These are phyloP conservation scores for Neomonachus schauinslandi DNA, from an alignment of 2,113 vertebrate genomes.

Conservation along the genomic window DNA sequence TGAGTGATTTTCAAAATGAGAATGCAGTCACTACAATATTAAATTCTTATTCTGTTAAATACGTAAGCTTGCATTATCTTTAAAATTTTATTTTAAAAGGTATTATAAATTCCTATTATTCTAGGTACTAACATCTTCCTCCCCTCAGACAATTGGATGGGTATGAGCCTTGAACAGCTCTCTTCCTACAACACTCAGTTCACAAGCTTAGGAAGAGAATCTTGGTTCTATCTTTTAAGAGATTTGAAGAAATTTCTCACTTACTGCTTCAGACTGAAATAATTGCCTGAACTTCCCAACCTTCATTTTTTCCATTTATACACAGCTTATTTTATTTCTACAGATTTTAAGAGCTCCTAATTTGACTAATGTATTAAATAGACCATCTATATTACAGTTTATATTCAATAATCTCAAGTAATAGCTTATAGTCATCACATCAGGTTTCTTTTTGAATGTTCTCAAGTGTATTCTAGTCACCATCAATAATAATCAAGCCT, in stretches of 20 bases:
- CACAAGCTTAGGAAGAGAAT: background rate
- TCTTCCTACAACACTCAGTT: background rate
- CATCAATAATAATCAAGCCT: slow-evolving; percentile 25
- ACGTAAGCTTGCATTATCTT: background rate
- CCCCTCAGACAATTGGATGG: background rate
- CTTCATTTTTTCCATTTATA: background rate
- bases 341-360: slow-evolving; percentile 25
- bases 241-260: slow-evolving; percentile 4
- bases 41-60: slow-evolving; percentile 32
- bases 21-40: background rate
- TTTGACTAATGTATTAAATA: slow-evolving; percentile 64
- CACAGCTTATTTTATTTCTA: slow-evolving; percentile 53
- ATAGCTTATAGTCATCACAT: slow-evolving; percentile 45
- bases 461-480: slow-evolving; percentile 22
- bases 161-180: background rate
- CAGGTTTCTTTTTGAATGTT: slow-evolving; percentile 31
- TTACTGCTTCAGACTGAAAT: slow-evolving; percentile 14
- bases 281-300: background rate
- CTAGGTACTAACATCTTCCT: background rate
- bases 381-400: slow-evolving; percentile 45
- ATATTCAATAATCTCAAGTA: slow-evolving; percentile 54
- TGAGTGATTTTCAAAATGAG: background rate
- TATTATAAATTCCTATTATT: background rate
- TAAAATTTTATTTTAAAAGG: slow-evolving; percentile 29
- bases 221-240: background rate